Base-by-base conservation (phyloP, 2,888 invertebrate species). In the Torymus texanus region DNA sequence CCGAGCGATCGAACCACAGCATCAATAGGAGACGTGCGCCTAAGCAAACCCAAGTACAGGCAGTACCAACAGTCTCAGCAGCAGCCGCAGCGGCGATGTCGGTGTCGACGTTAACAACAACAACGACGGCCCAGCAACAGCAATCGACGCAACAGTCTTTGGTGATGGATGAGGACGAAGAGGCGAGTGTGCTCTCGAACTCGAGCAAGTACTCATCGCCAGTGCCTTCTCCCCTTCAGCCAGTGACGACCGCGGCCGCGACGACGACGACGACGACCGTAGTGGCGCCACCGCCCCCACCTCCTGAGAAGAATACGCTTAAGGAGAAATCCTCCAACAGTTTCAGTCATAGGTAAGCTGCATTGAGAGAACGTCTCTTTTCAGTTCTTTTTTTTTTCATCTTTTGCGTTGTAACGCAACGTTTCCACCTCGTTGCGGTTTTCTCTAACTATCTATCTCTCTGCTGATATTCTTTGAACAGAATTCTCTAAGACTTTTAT, bases 121-220 rank as follows among this genome's bases (percentile, higher is more conserved):
- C 66, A 55, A 18, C 55, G 14, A 18, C 55, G 14, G 24, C 18
- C 10, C 13, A n/a, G 13, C 61, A 59, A 50, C 50, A 24, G 58
- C 76, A 73, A 41, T 74, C 68, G 13, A 61, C 62, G 16, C 72
- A 75, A 41, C 58, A 55, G 11, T 21, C 88, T 58, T 83, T 87
- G 67, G 82, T 86, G 76, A 75, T 83, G 70, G 84, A 87, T 71
- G 91, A 91, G 82, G 91, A 91, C 82, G 91, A 91, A 80, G 91
- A 90, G 83, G 87, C 87, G 67, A 90, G 91, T 81, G 90, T 89
- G 82, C 86, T 89, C 81, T 88, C 91, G 76, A 88, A 89, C 82
- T 91, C 91, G 61, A 92, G 92, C 88, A 92, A 92, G 85, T 91
- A 91, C 85, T 91, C 92, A 82, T 92, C 92, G 78, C 92, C 92